Conservation (phyloP, 2,888 invertebrate genomes). For the Agriotes lineatus region DNA sequence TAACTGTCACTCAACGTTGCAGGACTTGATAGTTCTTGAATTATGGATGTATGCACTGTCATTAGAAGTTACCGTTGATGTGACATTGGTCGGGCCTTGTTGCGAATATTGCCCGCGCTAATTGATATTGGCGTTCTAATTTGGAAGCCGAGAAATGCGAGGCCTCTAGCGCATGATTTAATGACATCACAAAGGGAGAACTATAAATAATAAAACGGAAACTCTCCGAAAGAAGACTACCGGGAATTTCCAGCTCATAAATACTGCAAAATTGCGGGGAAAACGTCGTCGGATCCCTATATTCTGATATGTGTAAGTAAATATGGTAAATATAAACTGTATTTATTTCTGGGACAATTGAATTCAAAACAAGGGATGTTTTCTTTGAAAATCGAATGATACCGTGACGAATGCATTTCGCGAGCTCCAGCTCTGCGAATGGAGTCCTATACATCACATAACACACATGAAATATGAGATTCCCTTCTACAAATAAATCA, state of each 20-base stretch:
- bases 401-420: constrained; percentile 53
- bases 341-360: constrained; percentile 35
- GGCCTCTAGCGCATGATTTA: neutral
- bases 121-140: neutral
- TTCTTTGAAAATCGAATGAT: constrained; percentile 44
- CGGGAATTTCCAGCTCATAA: constrained; percentile 7
- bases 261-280: constrained; percentile 11
- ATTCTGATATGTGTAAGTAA: constrained; percentile 13
- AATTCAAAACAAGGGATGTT: constrained; percentile 44
- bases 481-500: constrained; percentile 52
- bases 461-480: constrained; percentile 52
- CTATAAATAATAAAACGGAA: constrained; percentile 12
- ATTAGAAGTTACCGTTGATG: constrained; percentile 20
- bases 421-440: constrained; percentile 47
- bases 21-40: constrained; percentile 30
- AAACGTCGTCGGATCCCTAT: constrained; percentile 6
- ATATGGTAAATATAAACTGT: constrained; percentile 14
- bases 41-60: constrained; percentile 32
- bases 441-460: constrained; percentile 52
- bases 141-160: neutral
- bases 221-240: no score
- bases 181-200: neutral
- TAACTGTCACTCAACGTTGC: constrained; percentile 29
- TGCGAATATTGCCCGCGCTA: neutral
- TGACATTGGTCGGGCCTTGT: constrained; percentile 6